These are phyloP conservation scores for Ptychodera flava DNA, from an alignment of 35 echinoderm and acorn worm genomes.

Conservation along the genomic window DNA sequence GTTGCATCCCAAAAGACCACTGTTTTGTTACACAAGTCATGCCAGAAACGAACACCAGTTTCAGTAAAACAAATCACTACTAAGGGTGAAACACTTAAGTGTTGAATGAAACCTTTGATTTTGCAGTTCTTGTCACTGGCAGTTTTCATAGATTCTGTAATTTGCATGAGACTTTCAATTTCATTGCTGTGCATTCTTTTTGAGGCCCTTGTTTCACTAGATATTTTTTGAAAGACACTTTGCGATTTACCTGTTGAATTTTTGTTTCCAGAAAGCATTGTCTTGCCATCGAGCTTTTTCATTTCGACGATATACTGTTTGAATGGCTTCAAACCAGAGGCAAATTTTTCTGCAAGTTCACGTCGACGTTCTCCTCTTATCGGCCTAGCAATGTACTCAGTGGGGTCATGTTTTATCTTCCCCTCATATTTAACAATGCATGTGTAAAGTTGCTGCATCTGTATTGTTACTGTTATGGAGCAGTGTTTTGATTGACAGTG, in stretches of 20 bases:
- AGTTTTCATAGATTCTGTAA: constrained; percentile 3
- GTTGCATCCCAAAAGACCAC: constrained; percentile 38
- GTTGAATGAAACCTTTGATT: constrained; percentile 18
- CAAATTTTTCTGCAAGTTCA: neutral
- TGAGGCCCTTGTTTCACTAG: constrained; percentile 24
- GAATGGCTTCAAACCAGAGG: constrained; percentile 16
- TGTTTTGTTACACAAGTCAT: constrained; percentile 20
- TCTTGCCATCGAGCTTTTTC: neutral
- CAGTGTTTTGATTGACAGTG: constrained; percentile 20
- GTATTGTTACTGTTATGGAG: neutral
- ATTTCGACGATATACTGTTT: constrained; percentile 17
- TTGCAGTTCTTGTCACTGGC: neutral
- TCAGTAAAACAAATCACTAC: constrained; percentile 27
- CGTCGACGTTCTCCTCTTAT: constrained; percentile 6
- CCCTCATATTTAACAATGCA: constrained; percentile 14
- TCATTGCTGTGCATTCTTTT: constrained; percentile 23
- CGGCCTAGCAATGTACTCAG: constrained; percentile 5
- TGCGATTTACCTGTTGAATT: constrained; percentile 8
- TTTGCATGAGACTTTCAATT: constrained; percentile 2
- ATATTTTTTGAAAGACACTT: constrained; percentile 25
- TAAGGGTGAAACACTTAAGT: neutral
- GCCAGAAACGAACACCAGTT: constrained; percentile 16
- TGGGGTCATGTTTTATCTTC: constrained; percentile 4
- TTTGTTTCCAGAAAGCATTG: constrained; percentile 9
- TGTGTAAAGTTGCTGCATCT: neutral